Evolutionary conservation across 2,888 invertebrate species (phyloP), one percentile per base, ranked within the genome.

Genomic region (Patella caerulea): DNA sequence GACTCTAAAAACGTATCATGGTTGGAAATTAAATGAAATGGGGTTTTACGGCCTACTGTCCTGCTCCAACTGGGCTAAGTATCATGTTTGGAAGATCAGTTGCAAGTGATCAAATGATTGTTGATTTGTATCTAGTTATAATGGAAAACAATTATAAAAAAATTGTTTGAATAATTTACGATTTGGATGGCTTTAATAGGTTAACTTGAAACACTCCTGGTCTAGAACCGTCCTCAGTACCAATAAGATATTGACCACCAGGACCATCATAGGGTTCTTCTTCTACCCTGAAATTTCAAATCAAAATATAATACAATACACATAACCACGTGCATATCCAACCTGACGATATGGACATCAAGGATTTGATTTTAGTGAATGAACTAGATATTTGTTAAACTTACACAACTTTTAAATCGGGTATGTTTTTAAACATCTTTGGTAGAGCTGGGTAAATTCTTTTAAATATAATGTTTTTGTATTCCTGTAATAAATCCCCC

Each of bases 191-290:
- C 54, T 84, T 79, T 74, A 81, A 80, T 5, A 86, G 84, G 83
- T 91, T 91, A 54, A 89, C 88, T 77, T 85, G 87, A 82, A 91
- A 90, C 15, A 78, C 78, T n/a, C 88, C 88, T 2, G 86, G 86
- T 15, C 83, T 76, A 5, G 83, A 83, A 0, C 87, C 87, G 59
- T 88, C 87, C 0, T 80, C 82, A 2, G 86, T 82, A 5, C 90
- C 91, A 3, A 88, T 81, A 72, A 83, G 72, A 78, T 89, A 89
- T 72, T 76, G 71, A 53, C 91, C 91, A 34, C 81, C 80, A 2
- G 89, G 81, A 0, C 91, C 86, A 77, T 88, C 87, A 53, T 79
- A 78, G 2, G 82, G 80, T 56, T 84, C 80, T 0, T 81, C 73
- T 52, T 79, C 70, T 11, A 88, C 83, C 29, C 87, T 87, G 55